Percentiles rank a stretch among this genome's conserved stretches.
Conservation (phyloP, 2,113 vertebrate species). For the Microtus ochrogaster region DNA sequence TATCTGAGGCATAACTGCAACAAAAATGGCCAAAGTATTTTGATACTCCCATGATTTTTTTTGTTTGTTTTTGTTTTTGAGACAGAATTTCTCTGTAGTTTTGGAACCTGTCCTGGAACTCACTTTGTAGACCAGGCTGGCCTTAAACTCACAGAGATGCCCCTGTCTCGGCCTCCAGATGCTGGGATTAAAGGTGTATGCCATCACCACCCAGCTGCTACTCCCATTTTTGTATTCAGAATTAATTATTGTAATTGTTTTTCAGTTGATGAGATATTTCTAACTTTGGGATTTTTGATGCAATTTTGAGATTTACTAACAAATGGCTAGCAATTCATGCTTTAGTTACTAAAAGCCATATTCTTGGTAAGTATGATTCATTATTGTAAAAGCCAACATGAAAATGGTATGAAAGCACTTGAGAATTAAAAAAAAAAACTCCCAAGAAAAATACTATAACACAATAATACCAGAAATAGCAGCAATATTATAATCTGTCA, state of each 20-base stretch:
- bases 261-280: neutral
- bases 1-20: slow-evolving; percentile 5
- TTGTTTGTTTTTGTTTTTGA: no score
- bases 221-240: slow-evolving; percentile 30
- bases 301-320: slow-evolving; percentile 22
- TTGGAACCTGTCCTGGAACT: no score
- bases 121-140: no score
- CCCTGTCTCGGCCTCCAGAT: no score
- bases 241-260: slow-evolving; percentile 35
- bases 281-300: slow-evolving; percentile 36
- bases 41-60: neutral
- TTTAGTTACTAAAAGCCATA: slow-evolving; percentile 36
- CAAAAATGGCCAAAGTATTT: neutral
- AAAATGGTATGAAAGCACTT: neutral
- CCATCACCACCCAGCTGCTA: neutral
- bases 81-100: no score
- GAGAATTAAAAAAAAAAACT: neutral
- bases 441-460: neutral
- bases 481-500: neutral
- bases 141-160: no score
- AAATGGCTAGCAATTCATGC: slow-evolving; percentile 35
- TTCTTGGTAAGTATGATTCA: slow-evolving; percentile 49
- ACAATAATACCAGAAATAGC: neutral
- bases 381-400: slow-evolving; percentile 17
- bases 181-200: no score